A percentile compares a stretch with the other conserved stretches of the same genome.
phyloP scores from a whole-genome alignment of 2,888 invertebrate genomes.

The Thera obeliscata region DNA sequence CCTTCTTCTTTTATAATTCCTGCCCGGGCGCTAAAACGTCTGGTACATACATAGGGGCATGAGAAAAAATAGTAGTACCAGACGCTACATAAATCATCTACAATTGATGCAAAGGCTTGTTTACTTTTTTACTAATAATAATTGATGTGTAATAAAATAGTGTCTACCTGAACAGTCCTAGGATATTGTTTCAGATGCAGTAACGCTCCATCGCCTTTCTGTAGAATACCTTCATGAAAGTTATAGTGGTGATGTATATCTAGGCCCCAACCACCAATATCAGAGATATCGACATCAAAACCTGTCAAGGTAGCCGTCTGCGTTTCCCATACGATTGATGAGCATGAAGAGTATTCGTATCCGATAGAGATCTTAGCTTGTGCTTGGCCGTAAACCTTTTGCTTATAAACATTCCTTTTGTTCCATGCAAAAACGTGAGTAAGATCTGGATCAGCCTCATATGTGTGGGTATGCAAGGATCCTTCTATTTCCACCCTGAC shows the following conservation, averaged over 20 bases:
- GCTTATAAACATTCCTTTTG: conserved; percentile 98
- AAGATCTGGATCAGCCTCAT: conserved; percentile 98
- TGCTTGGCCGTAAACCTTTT: conserved; percentile 96
- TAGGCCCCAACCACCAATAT: conserved; percentile 98
- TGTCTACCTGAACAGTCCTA: conserved; percentile 89
- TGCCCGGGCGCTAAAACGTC: too few species aligned
- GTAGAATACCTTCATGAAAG: conserved; percentile 98
- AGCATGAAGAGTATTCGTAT: conserved; percentile 96
- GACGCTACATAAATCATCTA: too few species aligned
- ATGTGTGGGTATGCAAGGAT: conserved; percentile 94
- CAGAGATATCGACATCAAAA: conserved; percentile 98
- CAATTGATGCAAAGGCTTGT: too few species aligned
- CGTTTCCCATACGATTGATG: conserved; percentile 96
- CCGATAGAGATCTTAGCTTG: conserved; percentile 96
- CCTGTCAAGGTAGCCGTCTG: conserved; percentile 97
- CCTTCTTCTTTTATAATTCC: too few species aligned
- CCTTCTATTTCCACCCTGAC: conserved; percentile 97
- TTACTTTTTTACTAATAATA: too few species aligned
- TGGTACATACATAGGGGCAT: too few species aligned
- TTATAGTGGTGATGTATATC: conserved; percentile 99
- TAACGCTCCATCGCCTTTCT: conserved; percentile 98
- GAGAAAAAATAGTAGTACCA: too few species aligned
- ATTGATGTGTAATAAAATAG: neutral
- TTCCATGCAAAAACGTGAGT: conserved; percentile 99
- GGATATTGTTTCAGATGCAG: conserved; percentile 97